Percentiles rank a stretch among this genome's conserved stretches.
Evolutionary conservation across 2,888 invertebrate species (phyloP).

Genomic region (Pardosa pseudoannulata): DNA sequence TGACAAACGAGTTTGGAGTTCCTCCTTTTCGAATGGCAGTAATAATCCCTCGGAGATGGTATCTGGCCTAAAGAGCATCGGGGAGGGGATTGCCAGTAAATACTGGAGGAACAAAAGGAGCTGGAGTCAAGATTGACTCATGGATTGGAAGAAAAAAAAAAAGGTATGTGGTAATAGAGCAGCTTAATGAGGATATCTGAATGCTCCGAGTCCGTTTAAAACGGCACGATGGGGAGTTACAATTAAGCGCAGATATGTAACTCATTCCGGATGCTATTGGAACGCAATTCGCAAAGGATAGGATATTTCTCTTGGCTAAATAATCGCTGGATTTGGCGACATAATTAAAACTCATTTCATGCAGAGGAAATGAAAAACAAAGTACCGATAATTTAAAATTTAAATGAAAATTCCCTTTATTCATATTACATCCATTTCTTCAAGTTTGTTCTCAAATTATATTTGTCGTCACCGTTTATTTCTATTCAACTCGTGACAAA

Average conservation of each 20-base stretch:
- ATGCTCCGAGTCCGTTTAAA: conserved; percentile 13
- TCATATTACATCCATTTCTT: too few relatives aligned
- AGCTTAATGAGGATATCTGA: conserved; percentile 62
- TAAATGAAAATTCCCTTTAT: too few relatives aligned
- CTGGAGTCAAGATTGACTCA: background rate
- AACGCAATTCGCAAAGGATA: background rate
- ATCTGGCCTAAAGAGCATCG: conserved; percentile 17
- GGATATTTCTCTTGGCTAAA: background rate
- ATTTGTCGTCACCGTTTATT: too few relatives aligned
- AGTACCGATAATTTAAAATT: too few relatives aligned
- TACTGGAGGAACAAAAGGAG: conserved; percentile 31
- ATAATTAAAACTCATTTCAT: too few relatives aligned
- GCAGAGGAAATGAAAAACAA: too few relatives aligned
- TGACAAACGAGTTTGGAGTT: conserved; percentile 49
- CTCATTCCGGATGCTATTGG: conserved; percentile 24
- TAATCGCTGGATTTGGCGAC: background rate
- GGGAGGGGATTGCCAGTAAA: background rate
- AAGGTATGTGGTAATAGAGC: conserved; percentile 31
- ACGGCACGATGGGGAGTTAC: conserved; percentile 34
- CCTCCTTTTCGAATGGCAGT: conserved; percentile 33
- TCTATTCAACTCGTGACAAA: too few relatives aligned
- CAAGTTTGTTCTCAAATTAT: too few relatives aligned
- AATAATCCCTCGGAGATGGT: conserved; percentile 51
- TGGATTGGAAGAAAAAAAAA: conserved; percentile 11
- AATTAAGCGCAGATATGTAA: conserved; percentile 52